A percentile compares a stretch with the other conserved stretches of the same genome.
Evolutionary conservation across 30 jellyfish, hydroid and myxozoan genomes (phyloP).

Genomic region (Aurelia aurita complex sp. Pacific): DNA sequence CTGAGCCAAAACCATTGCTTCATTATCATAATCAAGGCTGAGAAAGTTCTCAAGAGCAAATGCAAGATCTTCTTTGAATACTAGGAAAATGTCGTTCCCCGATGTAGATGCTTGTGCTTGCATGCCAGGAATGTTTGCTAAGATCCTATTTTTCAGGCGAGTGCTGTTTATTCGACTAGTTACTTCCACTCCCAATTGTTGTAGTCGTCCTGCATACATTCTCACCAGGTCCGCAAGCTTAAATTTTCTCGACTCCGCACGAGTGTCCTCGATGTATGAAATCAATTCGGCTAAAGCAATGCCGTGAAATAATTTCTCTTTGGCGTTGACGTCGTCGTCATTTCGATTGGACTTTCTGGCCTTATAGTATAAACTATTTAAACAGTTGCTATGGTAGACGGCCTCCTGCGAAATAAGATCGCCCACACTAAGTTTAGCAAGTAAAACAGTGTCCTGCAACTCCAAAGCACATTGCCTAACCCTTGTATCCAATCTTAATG

Average conservation of each 20-base stretch:
- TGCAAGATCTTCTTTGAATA: conserved; percentile 5
- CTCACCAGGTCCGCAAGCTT: not conserved
- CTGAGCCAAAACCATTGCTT: conserved; percentile 11
- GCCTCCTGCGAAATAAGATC: too few species aligned
- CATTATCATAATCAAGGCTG: conserved; percentile 4
- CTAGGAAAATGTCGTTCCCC: conserved; percentile 1
- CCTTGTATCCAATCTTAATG: too few species aligned
- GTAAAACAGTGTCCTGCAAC: too few species aligned
- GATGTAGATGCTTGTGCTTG: not conserved
- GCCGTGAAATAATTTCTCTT: conserved; percentile 14
- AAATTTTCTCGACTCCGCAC: not conserved
- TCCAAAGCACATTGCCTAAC: too few species aligned
- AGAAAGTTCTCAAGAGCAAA: not conserved
- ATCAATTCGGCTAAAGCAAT: conserved; percentile 35
- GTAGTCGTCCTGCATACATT: not conserved
- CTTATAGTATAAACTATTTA: too few species aligned
- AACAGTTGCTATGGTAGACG: too few species aligned
- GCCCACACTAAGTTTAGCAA: too few species aligned
- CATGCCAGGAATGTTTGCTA: conserved; percentile 17
- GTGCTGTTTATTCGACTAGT: not conserved
- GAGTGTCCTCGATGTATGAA: not conserved
- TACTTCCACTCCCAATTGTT: not conserved
- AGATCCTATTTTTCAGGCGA: not conserved
- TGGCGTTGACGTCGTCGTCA: too few species aligned
- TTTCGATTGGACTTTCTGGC: too few species aligned